phyloP scores from a whole-genome alignment of 2,797 vertebrate species.

The Sibirionetta formosa region DNA sequence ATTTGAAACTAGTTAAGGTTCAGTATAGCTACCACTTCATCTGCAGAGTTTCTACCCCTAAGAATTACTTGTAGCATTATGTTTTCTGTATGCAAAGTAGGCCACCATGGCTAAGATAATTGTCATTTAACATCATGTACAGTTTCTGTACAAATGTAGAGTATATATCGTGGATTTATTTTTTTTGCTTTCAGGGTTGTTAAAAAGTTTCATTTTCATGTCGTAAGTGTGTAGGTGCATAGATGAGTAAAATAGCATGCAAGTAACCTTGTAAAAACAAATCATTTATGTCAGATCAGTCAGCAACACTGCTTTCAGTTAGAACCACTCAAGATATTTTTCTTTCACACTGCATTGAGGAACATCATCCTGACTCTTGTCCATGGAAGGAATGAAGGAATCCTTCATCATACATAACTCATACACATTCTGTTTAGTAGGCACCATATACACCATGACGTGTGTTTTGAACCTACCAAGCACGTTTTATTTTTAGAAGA shows the following conservation, averaged over 20 bases:
- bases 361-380: background rate
- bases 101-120: background rate
- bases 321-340: background rate
- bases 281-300: background rate
- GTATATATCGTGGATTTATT: background rate
- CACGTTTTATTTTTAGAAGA: background rate
- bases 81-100: background rate
- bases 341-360: background rate
- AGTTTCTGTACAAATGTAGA: background rate
- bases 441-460: background rate
- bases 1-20: conserved; percentile 11
- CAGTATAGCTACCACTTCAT: background rate
- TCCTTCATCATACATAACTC: background rate
- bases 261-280: background rate
- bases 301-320: background rate
- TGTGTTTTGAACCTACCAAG: background rate
- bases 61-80: background rate
- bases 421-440: accelerated
- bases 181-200: background rate
- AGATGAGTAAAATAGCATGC: background rate
- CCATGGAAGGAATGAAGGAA: background rate
- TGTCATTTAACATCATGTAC: accelerated
- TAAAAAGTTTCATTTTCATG: background rate
- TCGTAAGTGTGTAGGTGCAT: background rate
- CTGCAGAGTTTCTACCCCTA: background rate